Evolutionary conservation across 2,797 vertebrate genomes (phyloP).

Genomic region (Clarias fuscus): DNA sequence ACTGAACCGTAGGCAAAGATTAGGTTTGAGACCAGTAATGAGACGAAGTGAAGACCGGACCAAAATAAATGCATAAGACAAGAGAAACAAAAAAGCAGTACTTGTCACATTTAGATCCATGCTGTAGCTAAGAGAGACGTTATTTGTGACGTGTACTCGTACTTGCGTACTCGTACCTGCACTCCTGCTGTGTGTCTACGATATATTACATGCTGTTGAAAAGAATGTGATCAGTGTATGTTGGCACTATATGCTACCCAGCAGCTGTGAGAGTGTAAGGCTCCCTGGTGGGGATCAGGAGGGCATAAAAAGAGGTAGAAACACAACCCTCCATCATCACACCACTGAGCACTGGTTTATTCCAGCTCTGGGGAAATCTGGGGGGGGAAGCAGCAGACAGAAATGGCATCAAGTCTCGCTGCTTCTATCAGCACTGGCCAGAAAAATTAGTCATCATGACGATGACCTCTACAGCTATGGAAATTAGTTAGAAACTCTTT

Average conservation of each 20-base stretch:
- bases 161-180: not conserved
- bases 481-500: conserved; percentile 61
- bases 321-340: conserved; percentile 7
- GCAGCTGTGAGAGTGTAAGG: not conserved
- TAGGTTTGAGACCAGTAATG: not conserved
- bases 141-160: not conserved
- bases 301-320: conserved; percentile 5
- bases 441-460: conserved; percentile 43
- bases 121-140: not conserved
- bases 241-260: not conserved
- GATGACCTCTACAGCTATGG: conserved; percentile 63
- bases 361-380: conserved; percentile 24
- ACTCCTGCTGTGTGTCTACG: not conserved
- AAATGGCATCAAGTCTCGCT: not conserved
- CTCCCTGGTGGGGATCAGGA: not conserved
- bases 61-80: not conserved
- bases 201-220: not conserved
- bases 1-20: not conserved
- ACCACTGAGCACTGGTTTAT: conserved; percentile 12
- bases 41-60: not conserved
- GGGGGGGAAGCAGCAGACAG: not conserved
- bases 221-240: conserved; percentile 16
- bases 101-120: not conserved
- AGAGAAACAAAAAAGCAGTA: not conserved
- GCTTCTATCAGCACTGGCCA: conserved; percentile 1